Base-by-base conservation (phyloP, 2,797 vertebrate genomes). In the Glossophaga mutica region DNA sequence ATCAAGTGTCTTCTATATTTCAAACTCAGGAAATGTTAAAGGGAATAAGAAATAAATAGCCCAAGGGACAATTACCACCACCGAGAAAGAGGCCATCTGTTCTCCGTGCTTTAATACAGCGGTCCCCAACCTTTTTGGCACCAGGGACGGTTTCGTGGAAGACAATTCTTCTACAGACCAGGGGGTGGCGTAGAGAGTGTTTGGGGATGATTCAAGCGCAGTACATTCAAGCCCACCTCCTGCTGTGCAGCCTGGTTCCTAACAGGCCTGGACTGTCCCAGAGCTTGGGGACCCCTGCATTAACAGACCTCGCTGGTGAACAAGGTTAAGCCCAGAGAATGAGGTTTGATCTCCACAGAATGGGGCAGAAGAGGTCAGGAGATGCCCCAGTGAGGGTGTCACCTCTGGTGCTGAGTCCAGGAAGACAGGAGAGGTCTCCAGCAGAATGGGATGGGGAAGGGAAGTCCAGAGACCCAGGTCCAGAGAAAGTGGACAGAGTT, bases 401-500 rank as follows among this genome's bases (percentile, higher is more conserved):
- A 3, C 11, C 6, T 26, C 5, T 14, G 52, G 74, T 1, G 0
- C 46, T 1, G 16, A 21, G 34, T 29, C 34, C 44, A 6, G 39
- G 9, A n/a, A 65, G 90, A 55, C 1, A 10, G 42, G 37, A 26
- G 1, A 9, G n/a, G 16, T 34, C 84, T 42, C 18, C 12, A 70
- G 50, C 16, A 71, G 50, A 59, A 32, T 21, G 32, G 26, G 19
- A 4, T 0, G 1, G n/a, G 21, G 10, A 39, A 29, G 1, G 0
- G 0, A 12, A 44, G 32, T 39, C 34, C 48, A 6, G 32, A 44
- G 32, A 48, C n/a, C 1, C 2, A 0, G 39, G 5, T 55, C 73
- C 48, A 48, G 29, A 57, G 44, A 24, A 52, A 24, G 32, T 3
- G 7, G 34, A 9, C 22, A 14, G 19, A 57, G 42, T 39, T 88